Percentiles rank a stretch among this genome's conserved stretches.
Evolutionary conservation across 2,888 invertebrate species (phyloP).

Genomic region (Sinelater perroti): DNA sequence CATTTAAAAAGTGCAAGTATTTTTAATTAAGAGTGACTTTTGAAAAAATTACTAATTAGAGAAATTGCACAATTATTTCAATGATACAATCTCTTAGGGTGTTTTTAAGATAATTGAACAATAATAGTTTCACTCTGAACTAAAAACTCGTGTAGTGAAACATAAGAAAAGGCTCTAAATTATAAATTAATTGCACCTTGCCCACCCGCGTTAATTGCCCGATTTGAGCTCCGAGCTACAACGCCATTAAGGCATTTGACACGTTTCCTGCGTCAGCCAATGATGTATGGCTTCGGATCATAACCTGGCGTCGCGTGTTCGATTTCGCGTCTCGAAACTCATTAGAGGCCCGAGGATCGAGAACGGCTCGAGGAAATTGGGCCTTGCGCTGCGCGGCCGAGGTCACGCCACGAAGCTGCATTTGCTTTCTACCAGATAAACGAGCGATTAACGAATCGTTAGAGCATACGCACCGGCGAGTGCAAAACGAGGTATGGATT

Average conservation of each 20-base stretch:
- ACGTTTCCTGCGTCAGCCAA: constrained; percentile 4
- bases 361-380: constrained; percentile 1
- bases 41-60: too few relatives aligned
- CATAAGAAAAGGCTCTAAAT: too few relatives aligned
- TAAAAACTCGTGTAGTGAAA: too few relatives aligned
- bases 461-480: constrained; percentile 25
- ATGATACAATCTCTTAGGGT: too few relatives aligned
- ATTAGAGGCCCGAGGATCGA: constrained; percentile 10
- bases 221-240: too few relatives aligned
- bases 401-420: constrained; percentile 23
- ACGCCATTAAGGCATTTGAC: constrained; percentile 6
- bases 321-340: constrained; percentile 19
- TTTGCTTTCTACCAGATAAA: constrained; percentile 18
- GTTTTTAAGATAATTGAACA: too few relatives aligned
- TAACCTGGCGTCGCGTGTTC: constrained; percentile 19
- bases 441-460: constrained; percentile 19
- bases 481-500: constrained; percentile 53
- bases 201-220: too few relatives aligned
- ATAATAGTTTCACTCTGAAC: too few relatives aligned
- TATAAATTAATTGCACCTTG: too few relatives aligned
- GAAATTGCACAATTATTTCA: too few relatives aligned
- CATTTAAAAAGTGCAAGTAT: too few relatives aligned
- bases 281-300: neutral
- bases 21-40: too few relatives aligned
- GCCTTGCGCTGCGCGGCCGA: constrained; percentile 4